phyloP scores from a whole-genome alignment of 1,140 invertebrate species.

The Laupala kohalensis region DNA sequence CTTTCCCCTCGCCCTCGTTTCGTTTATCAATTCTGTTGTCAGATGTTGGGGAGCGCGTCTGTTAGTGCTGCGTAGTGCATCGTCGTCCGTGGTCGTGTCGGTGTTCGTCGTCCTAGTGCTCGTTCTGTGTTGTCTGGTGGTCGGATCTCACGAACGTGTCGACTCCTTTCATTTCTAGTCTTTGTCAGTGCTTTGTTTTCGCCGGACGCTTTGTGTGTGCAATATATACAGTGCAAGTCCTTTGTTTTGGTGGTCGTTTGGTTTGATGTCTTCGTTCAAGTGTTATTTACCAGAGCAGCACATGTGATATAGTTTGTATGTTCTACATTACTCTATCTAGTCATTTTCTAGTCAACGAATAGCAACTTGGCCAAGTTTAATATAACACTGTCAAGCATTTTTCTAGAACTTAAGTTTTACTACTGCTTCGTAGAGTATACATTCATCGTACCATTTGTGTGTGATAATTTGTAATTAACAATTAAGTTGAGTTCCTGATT shows the following conservation, averaged over 20 bases:
- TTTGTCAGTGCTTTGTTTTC: background rate
- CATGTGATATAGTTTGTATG: background rate
- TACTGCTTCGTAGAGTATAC: too few species aligned
- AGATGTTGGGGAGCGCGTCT: background rate
- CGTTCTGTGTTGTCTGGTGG: background rate
- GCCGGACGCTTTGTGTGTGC: background rate
- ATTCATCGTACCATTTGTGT: too few species aligned
- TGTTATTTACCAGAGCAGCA: too few species aligned
- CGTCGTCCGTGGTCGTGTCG: background rate
- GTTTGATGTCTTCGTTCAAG: background rate
- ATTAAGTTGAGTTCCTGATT: too few species aligned
- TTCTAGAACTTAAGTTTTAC: too few species aligned
- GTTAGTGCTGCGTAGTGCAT: background rate
- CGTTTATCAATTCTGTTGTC: background rate
- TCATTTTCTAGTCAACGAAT: background rate
- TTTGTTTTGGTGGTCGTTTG: background rate
- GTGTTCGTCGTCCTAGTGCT: background rate
- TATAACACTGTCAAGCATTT: too few species aligned
- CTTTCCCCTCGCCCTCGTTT: background rate
- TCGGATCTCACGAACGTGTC: constrained; percentile 2
- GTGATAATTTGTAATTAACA: too few species aligned
- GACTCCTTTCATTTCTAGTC: background rate
- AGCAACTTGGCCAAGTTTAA: too few species aligned
- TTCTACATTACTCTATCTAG: background rate
- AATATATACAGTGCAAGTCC: background rate